Percentiles rank a stretch among this genome's conserved stretches.
These are phyloP conservation scores for Sprattus sprattus DNA, from an alignment of 2,113 vertebrate species.

Conservation along the genomic window DNA sequence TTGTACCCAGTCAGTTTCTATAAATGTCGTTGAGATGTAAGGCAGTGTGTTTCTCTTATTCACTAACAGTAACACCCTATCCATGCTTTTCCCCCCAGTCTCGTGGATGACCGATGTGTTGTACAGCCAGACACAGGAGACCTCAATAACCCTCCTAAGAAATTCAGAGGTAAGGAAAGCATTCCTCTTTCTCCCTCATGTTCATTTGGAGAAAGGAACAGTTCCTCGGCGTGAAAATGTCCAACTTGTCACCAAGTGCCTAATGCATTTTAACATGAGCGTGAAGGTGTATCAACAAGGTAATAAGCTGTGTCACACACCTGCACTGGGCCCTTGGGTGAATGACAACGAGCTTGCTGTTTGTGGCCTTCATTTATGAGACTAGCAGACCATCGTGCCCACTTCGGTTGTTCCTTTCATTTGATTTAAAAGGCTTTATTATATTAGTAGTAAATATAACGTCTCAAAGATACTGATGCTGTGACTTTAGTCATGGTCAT, in stretches of 20 bases:
- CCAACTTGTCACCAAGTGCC: neutral
- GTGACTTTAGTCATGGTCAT: neutral
- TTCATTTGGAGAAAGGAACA: neutral
- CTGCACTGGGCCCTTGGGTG: neutral
- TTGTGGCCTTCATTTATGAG: neutral
- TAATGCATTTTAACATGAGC: neutral
- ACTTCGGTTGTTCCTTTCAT: neutral
- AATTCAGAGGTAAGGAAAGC: slow-evolving; percentile 87
- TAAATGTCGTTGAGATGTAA: no score
- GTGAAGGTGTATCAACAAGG: neutral
- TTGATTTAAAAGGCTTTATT: neutral
- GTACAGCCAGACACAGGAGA: slow-evolving; percentile 96
- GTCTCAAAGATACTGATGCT: neutral
- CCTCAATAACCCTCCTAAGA: slow-evolving; percentile 97
- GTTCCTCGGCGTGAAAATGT: neutral
- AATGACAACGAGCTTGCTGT: neutral
- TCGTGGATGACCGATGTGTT: slow-evolving; percentile 94
- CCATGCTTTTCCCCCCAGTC: neutral
- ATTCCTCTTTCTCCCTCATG: neutral
- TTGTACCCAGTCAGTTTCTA: no score
- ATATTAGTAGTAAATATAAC: neutral
- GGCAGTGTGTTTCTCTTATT: no score
- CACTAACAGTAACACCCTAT: neutral
- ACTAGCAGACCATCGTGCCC: neutral
- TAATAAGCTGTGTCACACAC: neutral